These are phyloP conservation scores for Kryptolebias marmoratus DNA, from an alignment of 2,113 vertebrate species.

Conservation along the genomic window DNA sequence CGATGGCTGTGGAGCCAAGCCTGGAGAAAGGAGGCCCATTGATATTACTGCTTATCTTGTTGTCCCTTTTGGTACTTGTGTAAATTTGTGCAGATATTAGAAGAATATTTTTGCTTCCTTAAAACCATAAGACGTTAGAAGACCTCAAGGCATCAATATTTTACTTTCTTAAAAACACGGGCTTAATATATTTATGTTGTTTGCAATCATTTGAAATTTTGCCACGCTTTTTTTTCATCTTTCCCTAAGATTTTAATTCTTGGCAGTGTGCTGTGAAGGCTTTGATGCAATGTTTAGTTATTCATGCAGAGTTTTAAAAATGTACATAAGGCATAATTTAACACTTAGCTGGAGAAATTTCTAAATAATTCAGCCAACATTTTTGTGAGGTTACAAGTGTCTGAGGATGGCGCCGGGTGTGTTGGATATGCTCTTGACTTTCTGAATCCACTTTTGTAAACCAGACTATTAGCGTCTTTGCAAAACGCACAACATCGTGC, in stretches of 20 bases:
- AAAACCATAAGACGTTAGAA: background rate
- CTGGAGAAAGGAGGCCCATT: background rate
- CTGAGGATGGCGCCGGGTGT: constrained; percentile 1
- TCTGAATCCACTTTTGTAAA: background rate
- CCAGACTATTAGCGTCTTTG: background rate
- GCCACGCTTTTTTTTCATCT: background rate
- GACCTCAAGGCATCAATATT: background rate
- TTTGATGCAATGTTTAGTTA: background rate
- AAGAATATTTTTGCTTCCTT: background rate
- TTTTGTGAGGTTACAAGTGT: background rate
- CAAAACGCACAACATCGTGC: background rate
- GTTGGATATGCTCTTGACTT: background rate
- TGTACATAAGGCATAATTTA: background rate
- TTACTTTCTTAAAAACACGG: background rate
- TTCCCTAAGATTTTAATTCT: background rate
- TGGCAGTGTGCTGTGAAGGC: background rate
- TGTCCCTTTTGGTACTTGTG: background rate
- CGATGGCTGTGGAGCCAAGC: constrained; percentile 24
- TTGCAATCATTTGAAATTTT: background rate
- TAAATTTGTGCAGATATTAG: background rate
- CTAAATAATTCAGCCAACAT: background rate
- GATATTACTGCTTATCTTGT: background rate
- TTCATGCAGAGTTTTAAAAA: background rate
- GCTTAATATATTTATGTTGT: background rate
- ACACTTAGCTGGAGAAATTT: background rate